Conservation (phyloP, 2,113 vertebrate genomes). For the Aptenodytes forsteri region DNA sequence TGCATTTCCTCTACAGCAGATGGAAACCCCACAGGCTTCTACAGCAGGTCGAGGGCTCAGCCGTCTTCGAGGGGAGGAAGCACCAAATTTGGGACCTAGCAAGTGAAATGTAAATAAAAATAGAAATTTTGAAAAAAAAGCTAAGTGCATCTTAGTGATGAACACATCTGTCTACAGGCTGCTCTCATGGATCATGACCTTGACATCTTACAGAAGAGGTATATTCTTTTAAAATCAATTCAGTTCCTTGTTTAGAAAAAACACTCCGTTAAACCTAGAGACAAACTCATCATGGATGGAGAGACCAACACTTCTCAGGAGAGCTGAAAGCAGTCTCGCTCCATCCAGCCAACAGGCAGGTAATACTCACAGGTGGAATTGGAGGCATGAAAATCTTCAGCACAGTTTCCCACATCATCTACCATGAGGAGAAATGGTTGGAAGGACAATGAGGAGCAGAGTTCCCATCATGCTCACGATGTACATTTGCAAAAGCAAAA, state of each 20-base stretch:
- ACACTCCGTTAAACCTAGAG: neutral
- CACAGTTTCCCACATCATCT: neutral
- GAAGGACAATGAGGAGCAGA: neutral
- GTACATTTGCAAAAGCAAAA: constrained; percentile 4
- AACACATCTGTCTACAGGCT: neutral
- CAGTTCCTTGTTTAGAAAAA: neutral
- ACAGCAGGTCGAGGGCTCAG: neutral
- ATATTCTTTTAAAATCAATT: neutral
- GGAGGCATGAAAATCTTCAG: neutral
- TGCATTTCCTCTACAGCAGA: neutral
- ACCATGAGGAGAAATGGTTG: neutral
- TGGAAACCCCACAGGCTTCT: neutral
- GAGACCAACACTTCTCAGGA: neutral
- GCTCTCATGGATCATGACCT: neutral
- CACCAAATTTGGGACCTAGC: neutral
- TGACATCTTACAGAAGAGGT: neutral
- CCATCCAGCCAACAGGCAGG: neutral
- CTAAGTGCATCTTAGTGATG: neutral
- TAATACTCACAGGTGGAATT: neutral
- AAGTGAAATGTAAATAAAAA: neutral
- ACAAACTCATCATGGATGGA: neutral
- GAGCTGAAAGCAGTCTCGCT: neutral
- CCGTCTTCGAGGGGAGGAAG: neutral
- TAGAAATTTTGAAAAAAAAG: neutral
- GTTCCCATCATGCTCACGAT: neutral